Percentiles rank a stretch among this genome's conserved stretches.
phyloP scores from a whole-genome alignment of 1,140 invertebrate species.

The Ceratitis capitata region DNA sequence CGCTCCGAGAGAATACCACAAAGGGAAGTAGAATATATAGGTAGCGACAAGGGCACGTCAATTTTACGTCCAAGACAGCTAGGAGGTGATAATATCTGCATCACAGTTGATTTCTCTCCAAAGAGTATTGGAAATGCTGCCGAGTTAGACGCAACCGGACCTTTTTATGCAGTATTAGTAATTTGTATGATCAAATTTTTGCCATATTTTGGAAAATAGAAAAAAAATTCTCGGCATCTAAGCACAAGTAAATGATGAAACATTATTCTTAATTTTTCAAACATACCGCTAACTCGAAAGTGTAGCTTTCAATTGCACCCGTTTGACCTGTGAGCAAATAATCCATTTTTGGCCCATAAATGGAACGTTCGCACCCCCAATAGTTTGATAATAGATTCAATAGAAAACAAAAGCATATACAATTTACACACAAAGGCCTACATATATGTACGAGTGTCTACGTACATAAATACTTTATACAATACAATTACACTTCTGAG shows the following conservation, averaged over 20 bases:
- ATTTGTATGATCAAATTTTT: too few relatives aligned
- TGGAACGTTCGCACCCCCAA: background rate
- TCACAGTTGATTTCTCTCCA: too few relatives aligned
- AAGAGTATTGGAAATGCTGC: too few relatives aligned
- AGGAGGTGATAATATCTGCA: too few relatives aligned
- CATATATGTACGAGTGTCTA: background rate
- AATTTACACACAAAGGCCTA: background rate
- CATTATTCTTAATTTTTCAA: background rate
- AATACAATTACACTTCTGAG: background rate
- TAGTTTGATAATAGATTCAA: background rate
- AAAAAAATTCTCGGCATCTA: too few relatives aligned
- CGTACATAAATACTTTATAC: background rate
- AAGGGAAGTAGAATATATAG: too few relatives aligned
- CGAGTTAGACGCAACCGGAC: too few relatives aligned
- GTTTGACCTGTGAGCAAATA: background rate
- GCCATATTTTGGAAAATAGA: too few relatives aligned
- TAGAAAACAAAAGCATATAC: background rate
- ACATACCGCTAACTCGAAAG: background rate
- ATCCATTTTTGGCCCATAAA: background rate
- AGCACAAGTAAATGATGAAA: background rate
- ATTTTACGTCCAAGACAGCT: too few relatives aligned
- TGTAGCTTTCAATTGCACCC: background rate
- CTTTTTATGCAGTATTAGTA: too few relatives aligned
- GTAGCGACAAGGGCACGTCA: too few relatives aligned
- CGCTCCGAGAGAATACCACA: too few relatives aligned